phyloP scores from a whole-genome alignment of 2,888 invertebrate genomes.

The Epinotia bilunana region DNA sequence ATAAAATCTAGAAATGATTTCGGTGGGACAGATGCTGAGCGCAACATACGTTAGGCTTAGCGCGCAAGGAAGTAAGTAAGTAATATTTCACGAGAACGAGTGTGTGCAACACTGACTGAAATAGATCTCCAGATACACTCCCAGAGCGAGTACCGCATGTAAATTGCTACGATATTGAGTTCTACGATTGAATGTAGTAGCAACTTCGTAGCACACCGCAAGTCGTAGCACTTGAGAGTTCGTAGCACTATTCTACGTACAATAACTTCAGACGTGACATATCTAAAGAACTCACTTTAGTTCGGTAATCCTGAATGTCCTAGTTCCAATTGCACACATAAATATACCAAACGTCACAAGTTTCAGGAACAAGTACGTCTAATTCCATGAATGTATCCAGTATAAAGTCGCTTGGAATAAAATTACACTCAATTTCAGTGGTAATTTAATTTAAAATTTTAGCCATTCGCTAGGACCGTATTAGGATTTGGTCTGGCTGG shows the following conservation, averaged over 20 bases:
- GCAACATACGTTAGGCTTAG: not conserved
- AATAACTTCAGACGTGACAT: not conserved
- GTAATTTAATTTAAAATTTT: constrained; percentile 35
- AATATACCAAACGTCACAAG: not conserved
- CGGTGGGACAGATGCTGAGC: not conserved
- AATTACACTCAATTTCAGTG: constrained; percentile 2
- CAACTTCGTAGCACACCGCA: constrained; percentile 20
- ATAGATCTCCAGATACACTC: not conserved
- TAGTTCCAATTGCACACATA: constrained; percentile 5
- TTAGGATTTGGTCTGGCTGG: constrained; percentile 21
- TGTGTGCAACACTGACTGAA: not conserved
- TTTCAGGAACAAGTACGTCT: constrained; percentile 1
- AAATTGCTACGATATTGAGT: constrained; percentile 10
- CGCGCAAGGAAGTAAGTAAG: not conserved
- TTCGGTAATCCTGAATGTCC: constrained; percentile 1
- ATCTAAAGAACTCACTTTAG: constrained; percentile 15
- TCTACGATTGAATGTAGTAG: not conserved
- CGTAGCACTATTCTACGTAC: constrained; percentile 13
- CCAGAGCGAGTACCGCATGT: not conserved
- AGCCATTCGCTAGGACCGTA: constrained; percentile 21
- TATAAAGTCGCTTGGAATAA: not conserved
- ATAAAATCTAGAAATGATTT: not conserved
- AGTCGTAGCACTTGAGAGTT: constrained; percentile 18
- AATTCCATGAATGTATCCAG: constrained; percentile 3
- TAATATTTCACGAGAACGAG: not conserved